Conservation (phyloP, 2,888 invertebrate species). For the Odontocerum albicorne region DNA sequence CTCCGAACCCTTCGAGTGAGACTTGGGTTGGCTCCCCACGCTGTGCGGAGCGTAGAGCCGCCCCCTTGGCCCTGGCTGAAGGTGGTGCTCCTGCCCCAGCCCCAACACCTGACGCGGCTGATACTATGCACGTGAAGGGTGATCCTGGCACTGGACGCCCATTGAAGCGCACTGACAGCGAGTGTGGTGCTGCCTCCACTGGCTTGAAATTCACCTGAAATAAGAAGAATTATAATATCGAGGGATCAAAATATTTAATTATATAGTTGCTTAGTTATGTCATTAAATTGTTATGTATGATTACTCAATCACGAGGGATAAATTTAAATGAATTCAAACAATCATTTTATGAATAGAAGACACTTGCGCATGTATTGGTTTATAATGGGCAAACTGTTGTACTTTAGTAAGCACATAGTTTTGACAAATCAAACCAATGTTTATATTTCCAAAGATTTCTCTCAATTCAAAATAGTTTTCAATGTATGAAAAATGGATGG, state of each 20-base stretch:
- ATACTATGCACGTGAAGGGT: conserved; percentile 89
- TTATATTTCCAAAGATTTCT: too few relatives aligned
- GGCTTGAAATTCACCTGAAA: conserved; percentile 90
- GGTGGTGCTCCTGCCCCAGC: conserved; percentile 47
- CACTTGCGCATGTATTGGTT: too few relatives aligned
- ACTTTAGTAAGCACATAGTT: too few relatives aligned
- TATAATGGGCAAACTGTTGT: too few relatives aligned
- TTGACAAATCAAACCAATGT: too few relatives aligned
- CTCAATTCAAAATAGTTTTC: too few relatives aligned
- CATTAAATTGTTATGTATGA: not conserved
- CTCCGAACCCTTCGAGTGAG: conserved; percentile 52
- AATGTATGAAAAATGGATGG: too few relatives aligned
- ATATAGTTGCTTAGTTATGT: not conserved
- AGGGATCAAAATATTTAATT: too few relatives aligned
- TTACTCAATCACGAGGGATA: not conserved
- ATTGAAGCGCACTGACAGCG: conserved; percentile 83
- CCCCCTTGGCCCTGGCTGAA: conserved; percentile 51
- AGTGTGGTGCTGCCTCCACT: conserved; percentile 89
- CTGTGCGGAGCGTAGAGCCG: conserved; percentile 49
- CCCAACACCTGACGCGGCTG: conserved; percentile 44
- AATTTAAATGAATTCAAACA: too few relatives aligned
- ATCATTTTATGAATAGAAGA: too few relatives aligned
- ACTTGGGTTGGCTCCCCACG: conserved; percentile 51
- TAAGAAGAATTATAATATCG: too few relatives aligned
- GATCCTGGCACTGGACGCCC: conserved; percentile 82